These are phyloP conservation scores for Pogona vitticeps DNA, from an alignment of 2,113 vertebrate species.

Conservation along the genomic window DNA sequence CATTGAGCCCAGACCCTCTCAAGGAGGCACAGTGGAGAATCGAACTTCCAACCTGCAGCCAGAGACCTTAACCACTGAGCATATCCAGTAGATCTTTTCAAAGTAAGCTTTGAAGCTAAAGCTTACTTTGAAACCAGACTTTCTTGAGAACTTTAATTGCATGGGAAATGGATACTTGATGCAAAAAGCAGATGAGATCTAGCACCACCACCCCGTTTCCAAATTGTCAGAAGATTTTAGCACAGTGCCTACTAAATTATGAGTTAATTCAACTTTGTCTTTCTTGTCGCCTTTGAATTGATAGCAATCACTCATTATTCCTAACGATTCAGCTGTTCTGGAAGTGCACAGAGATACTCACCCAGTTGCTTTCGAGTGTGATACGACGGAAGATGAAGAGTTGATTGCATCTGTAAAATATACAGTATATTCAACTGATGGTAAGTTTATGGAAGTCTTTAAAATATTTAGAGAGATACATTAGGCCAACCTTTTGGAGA, in stretches of 20 bases:
- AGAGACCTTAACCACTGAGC: too few species aligned
- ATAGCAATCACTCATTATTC: conserved; percentile 62
- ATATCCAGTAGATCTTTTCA: too few species aligned
- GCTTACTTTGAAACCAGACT: too few species aligned
- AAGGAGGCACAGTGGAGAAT: too few species aligned
- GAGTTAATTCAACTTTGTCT: conserved; percentile 32
- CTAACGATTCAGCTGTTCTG: conserved; percentile 60
- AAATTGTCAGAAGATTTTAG: conserved; percentile 11
- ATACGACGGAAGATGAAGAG: conserved; percentile 64
- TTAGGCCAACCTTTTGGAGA: too few species aligned
- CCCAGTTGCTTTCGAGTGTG: conserved; percentile 60
- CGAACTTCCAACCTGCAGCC: too few species aligned
- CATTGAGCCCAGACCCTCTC: too few species aligned
- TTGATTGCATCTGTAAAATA: conserved; percentile 70
- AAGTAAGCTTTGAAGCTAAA: too few species aligned
- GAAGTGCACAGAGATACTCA: conserved; percentile 55
- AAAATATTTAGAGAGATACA: conserved; percentile 17
- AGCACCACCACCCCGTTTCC: too few species aligned
- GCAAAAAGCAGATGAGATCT: too few species aligned
- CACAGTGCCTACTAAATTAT: background rate
- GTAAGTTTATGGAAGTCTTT: conserved; percentile 59
- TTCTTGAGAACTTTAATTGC: too few species aligned
- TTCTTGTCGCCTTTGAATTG: conserved; percentile 21
- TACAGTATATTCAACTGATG: conserved; percentile 58
- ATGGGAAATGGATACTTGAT: too few species aligned